Percentiles rank a stretch among this genome's conserved stretches.
Evolutionary conservation across 1,140 invertebrate species (phyloP).

Genomic region (Phocides pigmalion): DNA sequence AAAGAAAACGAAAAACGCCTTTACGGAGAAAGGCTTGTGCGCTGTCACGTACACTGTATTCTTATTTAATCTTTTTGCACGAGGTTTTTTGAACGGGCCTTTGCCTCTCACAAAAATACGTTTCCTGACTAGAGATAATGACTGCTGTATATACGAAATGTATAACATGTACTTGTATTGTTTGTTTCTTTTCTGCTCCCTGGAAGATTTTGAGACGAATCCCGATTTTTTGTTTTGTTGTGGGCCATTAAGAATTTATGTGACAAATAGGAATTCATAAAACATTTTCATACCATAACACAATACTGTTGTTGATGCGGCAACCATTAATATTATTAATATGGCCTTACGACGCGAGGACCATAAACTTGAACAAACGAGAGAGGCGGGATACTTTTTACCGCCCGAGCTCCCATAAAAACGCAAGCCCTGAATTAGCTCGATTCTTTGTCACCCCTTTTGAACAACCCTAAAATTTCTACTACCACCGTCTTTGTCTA

Average conservation of each 20-base stretch:
- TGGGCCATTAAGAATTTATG: slow-evolving; percentile 37
- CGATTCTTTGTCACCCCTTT: slow-evolving; percentile 83
- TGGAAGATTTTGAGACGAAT: slow-evolving; percentile 13
- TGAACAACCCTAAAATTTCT: slow-evolving; percentile 82
- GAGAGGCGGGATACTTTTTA: slow-evolving; percentile 83
- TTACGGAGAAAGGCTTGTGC: slow-evolving; percentile 69
- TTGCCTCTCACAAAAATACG: slow-evolving; percentile 50
- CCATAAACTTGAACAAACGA: slow-evolving; percentile 82
- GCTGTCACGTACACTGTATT: slow-evolving; percentile 75
- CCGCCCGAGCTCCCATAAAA: slow-evolving; percentile 79
- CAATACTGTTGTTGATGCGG: slow-evolving; percentile 68
- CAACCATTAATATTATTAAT: slow-evolving; percentile 80
- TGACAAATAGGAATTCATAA: slow-evolving; percentile 65
- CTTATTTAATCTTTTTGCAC: slow-evolving; percentile 76
- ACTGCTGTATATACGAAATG: slow-evolving; percentile 40
- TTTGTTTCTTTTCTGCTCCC: slow-evolving; percentile 27
- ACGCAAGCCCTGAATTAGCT: slow-evolving; percentile 81
- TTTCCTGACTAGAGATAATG: slow-evolving; percentile 45
- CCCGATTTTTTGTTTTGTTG: slow-evolving; percentile 4
- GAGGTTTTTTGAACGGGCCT: slow-evolving; percentile 52
- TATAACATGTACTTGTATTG: slow-evolving; percentile 30
- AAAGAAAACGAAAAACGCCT: slow-evolving; percentile 74
- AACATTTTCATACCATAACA: slow-evolving; percentile 58
- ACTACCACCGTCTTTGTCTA: slow-evolving; percentile 83
- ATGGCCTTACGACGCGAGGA: slow-evolving; percentile 70